A percentile compares a stretch with the other conserved stretches of the same genome.
Evolutionary conservation across 2,888 invertebrate genomes (phyloP).

Genomic region (Bellardia bayeri): DNA sequence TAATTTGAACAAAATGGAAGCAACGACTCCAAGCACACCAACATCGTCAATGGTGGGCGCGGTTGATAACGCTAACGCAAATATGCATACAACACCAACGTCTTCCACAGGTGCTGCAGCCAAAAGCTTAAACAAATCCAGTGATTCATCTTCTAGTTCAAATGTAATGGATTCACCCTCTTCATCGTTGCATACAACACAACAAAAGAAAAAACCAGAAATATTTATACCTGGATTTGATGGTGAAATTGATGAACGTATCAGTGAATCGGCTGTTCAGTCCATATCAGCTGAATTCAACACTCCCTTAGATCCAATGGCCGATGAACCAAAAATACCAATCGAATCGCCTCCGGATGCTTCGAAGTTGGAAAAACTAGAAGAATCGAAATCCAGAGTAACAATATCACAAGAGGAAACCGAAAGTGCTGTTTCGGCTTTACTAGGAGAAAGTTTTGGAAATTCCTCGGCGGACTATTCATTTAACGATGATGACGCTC

Average conservation of each 20-base stretch:
- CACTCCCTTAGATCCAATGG: conserved; percentile 82
- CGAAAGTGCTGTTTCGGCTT: conserved; percentile 95
- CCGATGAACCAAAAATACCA: conserved; percentile 83
- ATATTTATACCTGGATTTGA: conserved; percentile 89
- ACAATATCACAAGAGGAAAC: conserved; percentile 95
- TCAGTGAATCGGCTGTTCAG: conserved; percentile 92
- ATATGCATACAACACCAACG: conserved; percentile 67
- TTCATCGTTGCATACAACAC: conserved; percentile 79
- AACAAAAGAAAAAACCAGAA: conserved; percentile 85
- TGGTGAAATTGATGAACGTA: conserved; percentile 88
- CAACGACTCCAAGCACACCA: conserved; percentile 72
- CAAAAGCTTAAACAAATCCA: conserved; percentile 54
- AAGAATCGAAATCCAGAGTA: conserved; percentile 90
- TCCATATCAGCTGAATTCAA: conserved; percentile 88
- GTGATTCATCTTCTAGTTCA: conserved; percentile 47
- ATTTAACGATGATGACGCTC: conserved; percentile 79
- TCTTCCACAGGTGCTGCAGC: conserved; percentile 56
- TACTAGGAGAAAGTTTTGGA: conserved; percentile 94
- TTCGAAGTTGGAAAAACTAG: conserved; percentile 86
- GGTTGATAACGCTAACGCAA: conserved; percentile 27
- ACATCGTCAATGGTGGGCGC: conserved; percentile 72
- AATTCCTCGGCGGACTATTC: conserved; percentile 86
- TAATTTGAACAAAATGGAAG: conserved; percentile 57
- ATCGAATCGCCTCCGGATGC: conserved; percentile 83
- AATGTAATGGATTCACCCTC: conserved; percentile 74